Conservation (phyloP, 2,113 vertebrate species). For the Carettochelys insculpta region DNA sequence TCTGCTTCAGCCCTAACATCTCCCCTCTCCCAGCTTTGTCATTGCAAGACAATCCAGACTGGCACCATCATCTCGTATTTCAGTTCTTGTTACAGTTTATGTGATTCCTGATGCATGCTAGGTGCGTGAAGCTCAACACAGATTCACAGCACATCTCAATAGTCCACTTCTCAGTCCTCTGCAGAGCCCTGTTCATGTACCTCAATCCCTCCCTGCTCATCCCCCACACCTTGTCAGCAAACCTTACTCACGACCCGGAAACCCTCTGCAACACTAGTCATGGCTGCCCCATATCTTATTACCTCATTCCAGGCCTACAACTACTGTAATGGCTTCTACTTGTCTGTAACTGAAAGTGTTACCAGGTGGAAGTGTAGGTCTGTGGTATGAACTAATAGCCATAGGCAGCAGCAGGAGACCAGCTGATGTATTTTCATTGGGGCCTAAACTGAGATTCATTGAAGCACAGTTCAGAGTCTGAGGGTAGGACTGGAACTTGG, state of each 20-base stretch:
- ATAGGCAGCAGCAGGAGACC: background rate
- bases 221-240: background rate
- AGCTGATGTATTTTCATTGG: background rate
- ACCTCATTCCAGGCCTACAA: background rate
- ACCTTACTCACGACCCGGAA: background rate
- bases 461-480: background rate
- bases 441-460: background rate
- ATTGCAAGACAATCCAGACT: background rate
- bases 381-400: background rate
- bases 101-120: background rate
- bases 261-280: fast-evolving
- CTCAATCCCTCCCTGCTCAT: background rate
- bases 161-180: background rate
- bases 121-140: background rate
- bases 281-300: background rate
- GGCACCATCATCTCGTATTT: background rate
- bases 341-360: background rate
- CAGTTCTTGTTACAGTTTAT: background rate
- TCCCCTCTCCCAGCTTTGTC: background rate
- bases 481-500: background rate
- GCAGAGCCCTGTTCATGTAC: background rate
- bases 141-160: fast-evolving
- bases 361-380: background rate
- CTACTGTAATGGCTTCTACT: background rate
- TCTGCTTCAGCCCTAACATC: background rate